A percentile compares a stretch with the other conserved stretches of the same genome.
Evolutionary conservation across 2,797 vertebrate genomes (phyloP).

Genomic region (Micrastur ruficollis): DNA sequence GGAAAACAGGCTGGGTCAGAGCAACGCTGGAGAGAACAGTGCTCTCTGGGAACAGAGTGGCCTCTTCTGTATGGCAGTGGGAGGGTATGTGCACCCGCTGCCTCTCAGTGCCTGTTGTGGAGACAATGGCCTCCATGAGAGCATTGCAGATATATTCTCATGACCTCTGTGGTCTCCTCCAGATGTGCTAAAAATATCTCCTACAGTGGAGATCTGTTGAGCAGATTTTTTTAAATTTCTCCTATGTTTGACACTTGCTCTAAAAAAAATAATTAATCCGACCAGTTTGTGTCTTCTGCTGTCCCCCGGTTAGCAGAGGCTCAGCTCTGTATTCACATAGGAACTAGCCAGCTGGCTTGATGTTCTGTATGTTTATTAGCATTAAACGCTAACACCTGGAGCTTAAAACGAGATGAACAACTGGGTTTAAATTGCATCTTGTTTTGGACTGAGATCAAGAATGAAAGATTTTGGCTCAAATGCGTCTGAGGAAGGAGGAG

Average conservation of each 20-base stretch:
- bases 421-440: neutral
- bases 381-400: neutral
- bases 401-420: neutral
- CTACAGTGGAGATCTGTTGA: neutral
- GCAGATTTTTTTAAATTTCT: neutral
- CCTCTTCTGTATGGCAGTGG: neutral
- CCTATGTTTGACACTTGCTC: neutral
- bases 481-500: neutral
- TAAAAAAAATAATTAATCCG: neutral
- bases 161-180: neutral
- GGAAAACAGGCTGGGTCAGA: neutral
- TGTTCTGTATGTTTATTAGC: neutral
- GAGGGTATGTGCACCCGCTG: neutral
- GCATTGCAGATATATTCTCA: neutral
- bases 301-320: accelerated
- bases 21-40: neutral
- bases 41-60: neutral
- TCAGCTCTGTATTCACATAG: neutral
- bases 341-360: neutral
- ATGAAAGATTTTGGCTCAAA: neutral
- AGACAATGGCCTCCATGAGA: neutral
- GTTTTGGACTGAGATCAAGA: neutral
- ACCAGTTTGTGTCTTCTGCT: neutral
- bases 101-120: neutral
- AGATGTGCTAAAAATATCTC: neutral